A percentile compares a stretch with the other conserved stretches of the same genome.
Conservation (phyloP, 2,888 invertebrate species). For the Conops quadrifasciatus region DNA sequence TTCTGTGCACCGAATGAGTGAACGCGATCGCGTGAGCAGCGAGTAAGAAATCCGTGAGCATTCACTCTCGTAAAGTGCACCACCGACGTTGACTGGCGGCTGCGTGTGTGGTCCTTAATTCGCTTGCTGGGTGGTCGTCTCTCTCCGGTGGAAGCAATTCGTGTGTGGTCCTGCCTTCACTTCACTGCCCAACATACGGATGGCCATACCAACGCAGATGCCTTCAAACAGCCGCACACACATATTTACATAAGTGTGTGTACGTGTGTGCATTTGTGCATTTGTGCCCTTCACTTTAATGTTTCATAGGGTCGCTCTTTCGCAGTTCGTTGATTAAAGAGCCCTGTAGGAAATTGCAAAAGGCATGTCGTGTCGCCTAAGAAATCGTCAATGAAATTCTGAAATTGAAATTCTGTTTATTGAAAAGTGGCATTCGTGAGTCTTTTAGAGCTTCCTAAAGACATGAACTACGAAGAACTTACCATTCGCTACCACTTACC, state of each 20-base stretch:
- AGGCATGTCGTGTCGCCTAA: not conserved
- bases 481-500: too few relatives aligned
- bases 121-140: constrained; percentile 29
- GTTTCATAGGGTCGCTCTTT: not conserved
- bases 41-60: too few relatives aligned
- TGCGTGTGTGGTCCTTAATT: constrained; percentile 35
- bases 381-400: not conserved
- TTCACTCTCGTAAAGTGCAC: not conserved
- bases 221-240: constrained; percentile 4
- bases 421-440: too few relatives aligned
- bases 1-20: constrained; percentile 9
- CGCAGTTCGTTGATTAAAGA: not conserved
- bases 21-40: constrained; percentile 19
- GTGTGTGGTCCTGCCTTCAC: constrained; percentile 25
- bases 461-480: too few relatives aligned
- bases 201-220: too few relatives aligned
- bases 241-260: not conserved
- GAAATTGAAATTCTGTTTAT: too few relatives aligned
- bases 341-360: not conserved
- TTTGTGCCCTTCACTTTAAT: not conserved
- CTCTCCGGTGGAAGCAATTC: too few relatives aligned
- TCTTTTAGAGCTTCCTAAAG: too few relatives aligned
- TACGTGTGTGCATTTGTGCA: constrained; percentile 7
- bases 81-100: constrained; percentile 14
- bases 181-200: not conserved